Evolutionary conservation across 2,113 vertebrate genomes (phyloP), one percentile per base, ranked within the genome.

Genomic region (Climacteris rufus): DNA sequence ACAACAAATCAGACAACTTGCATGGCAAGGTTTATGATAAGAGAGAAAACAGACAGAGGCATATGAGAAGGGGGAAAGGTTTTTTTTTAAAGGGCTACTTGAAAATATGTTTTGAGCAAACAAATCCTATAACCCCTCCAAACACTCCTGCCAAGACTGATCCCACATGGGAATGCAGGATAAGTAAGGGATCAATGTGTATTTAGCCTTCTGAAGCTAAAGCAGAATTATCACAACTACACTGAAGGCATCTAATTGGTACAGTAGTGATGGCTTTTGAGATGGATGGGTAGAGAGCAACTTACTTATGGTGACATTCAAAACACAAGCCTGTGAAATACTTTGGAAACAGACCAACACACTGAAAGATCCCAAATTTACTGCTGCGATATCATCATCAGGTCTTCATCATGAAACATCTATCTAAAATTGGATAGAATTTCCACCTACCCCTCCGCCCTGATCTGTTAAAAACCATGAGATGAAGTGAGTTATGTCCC

Each of bases 321-420:
- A 94, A 95, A 96, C 84, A 94, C 65, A 91, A 92, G 88, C 66
- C 91, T 76, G 65, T 95, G 96, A 95, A 93, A 97, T 86, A 84
- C 86, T 78, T 71, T 96, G 96, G 96, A 97, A 96, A 93, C 60
- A 84, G 77, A 94, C 95, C 96, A 96, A 90, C 35, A 53, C 80
- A 75, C 78, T 94, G 90, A 97, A 97, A 90, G 92, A 95, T 96
- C 94, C 93, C 94, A 96, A 94, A 96, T 96, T 95, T 96, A 96
- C 95, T 94, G 96, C 87, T 80, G 91, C 39, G 17, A 87, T 96
- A 95, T 85, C 89, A 94, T 93, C 92, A 92, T 94, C 92, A 44
- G 93, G 94, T 94, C 95, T 94, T 92, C 87, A 95, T 94, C 91
- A 96, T 87, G 89, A 94, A 95, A 93, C 93, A 91, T 93, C 94